Base-by-base conservation (phyloP, 2,888 invertebrate genomes). In the Gari tellinella region DNA sequence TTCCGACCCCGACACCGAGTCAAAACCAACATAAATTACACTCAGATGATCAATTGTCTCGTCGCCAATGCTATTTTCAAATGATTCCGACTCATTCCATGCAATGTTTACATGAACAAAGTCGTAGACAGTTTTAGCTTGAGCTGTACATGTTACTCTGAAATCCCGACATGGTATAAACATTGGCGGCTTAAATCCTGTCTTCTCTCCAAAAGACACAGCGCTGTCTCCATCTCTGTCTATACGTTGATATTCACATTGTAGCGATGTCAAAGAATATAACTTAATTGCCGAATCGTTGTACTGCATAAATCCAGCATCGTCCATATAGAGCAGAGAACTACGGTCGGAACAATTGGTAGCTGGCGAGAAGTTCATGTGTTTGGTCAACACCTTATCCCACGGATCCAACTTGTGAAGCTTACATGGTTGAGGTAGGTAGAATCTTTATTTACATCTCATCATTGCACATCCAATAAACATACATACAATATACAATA, bases 1-100 rank as follows among this genome's bases (percentile, higher is more conserved):
- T 14, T 72, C 69, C 1, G 65, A 65, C 17, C 76, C 45, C 2
- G 74, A 72, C 0, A 56, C 69, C 2, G 77, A 77, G 21, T 77
- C 77, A 19, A 77, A 31, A 0, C 77, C 77, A 40, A 73, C 41
- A 21, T 48, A 55, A 19, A 77, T 49, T 10, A 77, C 46, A 48
- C 72, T 72, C 14, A 69, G 43, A 19, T 55, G 21, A 21, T 58
- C 58, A 10, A 72, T 69, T 15, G 57, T 58, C 61, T 77, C 77
- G 15, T 41, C 3, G 0, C 45, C 43, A 15, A 76, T 67, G 3
- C 60, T 51, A 8, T 46, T n/a, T 23, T 67, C 60, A 25, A 60
- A 23, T 2, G 12, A 4, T 2, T 45, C 12, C 4, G 63, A 49
- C 26, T 60, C 60, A 15, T 57, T 69, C 58, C 63, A 73, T 5